Percentiles rank a stretch among this genome's conserved stretches.
Conservation (phyloP, 2,113 vertebrate species). For the Vulpes ferrilata region DNA sequence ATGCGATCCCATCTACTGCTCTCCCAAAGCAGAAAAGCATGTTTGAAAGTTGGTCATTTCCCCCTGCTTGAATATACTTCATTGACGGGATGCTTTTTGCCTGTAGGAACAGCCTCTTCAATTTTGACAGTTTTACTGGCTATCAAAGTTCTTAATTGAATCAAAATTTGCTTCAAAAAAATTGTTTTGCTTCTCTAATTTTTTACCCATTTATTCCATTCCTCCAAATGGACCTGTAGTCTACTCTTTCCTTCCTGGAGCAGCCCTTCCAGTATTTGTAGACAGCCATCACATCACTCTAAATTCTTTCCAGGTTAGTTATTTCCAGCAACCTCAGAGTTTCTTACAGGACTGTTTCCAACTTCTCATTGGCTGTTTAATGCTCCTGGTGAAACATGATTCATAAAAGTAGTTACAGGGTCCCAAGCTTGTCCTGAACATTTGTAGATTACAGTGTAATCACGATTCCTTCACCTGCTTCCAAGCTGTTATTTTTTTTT, state of each 20-base stretch:
- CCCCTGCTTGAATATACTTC: background rate
- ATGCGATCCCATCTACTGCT: background rate
- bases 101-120: background rate
- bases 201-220: conserved; percentile 33
- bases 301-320: background rate
- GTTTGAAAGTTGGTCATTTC: background rate
- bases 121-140: background rate
- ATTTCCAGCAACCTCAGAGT: background rate
- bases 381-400: background rate
- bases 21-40: background rate
- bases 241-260: background rate
- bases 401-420: background rate
- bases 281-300: background rate
- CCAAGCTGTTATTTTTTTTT: background rate
- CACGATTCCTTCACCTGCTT: background rate
- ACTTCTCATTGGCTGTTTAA: background rate
- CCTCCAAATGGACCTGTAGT: background rate
- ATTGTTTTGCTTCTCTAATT: background rate
- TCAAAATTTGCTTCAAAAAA: conserved; percentile 11
- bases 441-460: background rate
- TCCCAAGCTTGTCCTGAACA: background rate
- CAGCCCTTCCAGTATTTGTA: background rate
- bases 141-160: background rate
- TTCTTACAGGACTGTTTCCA: background rate
- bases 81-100: background rate